Conservation (phyloP, 2,113 vertebrate species). For the Microcebus tavaratra region DNA sequence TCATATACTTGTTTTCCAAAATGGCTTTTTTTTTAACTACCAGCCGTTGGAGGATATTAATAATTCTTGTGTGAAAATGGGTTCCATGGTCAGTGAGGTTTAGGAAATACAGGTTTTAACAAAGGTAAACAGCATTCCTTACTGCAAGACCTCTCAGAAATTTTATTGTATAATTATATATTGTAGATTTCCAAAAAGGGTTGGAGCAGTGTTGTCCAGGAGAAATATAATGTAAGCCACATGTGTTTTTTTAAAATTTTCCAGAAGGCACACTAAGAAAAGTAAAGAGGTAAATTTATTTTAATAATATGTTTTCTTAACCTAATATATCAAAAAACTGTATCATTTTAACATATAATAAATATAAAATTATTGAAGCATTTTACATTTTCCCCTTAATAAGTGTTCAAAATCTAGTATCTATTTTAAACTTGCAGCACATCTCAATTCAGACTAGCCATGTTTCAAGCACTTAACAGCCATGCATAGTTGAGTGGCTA, state of each 20-base stretch:
- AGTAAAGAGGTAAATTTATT: neutral
- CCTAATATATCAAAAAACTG: neutral
- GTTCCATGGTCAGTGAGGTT: neutral
- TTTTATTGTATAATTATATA: neutral
- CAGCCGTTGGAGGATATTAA: neutral
- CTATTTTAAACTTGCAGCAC: neutral
- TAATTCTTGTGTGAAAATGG: neutral
- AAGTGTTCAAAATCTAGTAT: neutral
- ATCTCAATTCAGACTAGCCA: neutral
- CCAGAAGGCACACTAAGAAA: neutral
- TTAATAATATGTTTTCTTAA: conserved; percentile 15
- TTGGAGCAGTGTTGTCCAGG: neutral
- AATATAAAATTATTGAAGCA: neutral
- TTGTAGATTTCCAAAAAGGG: neutral
- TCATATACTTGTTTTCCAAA: neutral
- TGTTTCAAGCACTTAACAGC: neutral
- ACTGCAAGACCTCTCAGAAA: neutral
- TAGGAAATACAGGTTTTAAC: neutral
- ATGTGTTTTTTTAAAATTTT: neutral
- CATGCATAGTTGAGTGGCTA: neutral
- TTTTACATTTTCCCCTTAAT: neutral
- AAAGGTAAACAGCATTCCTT: neutral
- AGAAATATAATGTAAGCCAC: neutral
- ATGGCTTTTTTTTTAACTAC: conserved; percentile 14
- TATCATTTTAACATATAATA: neutral